Conservation (phyloP, 2,113 vertebrate species). For the Paracanthobrama guichenoti region DNA sequence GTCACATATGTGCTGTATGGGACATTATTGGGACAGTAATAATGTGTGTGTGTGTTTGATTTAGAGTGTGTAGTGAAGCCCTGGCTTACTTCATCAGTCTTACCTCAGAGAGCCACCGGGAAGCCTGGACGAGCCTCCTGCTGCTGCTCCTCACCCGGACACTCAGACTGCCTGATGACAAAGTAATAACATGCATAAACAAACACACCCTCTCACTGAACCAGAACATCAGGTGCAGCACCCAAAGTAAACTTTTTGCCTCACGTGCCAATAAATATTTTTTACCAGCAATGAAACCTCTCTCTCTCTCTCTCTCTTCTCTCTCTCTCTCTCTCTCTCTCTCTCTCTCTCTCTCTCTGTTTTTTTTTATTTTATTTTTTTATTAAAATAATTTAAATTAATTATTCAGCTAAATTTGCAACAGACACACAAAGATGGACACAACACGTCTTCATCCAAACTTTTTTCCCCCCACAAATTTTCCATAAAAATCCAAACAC, state of each 20-base stretch:
- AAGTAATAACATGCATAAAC: constrained; percentile 75
- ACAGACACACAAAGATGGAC: too few relatives aligned
- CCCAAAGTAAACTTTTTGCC: background rate
- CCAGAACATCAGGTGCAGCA: background rate
- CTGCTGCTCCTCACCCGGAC: constrained; percentile 94
- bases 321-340: too few relatives aligned
- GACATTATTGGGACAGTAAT: background rate
- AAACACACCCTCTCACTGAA: constrained; percentile 12
- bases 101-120: constrained; percentile 96
- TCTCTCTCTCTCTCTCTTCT: too few relatives aligned
- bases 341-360: too few relatives aligned
- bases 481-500: too few relatives aligned
- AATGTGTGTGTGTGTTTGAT: background rate
- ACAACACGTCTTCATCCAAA: too few relatives aligned
- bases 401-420: too few relatives aligned
- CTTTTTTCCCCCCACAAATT: too few relatives aligned
- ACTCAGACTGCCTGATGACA: constrained; percentile 87
- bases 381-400: too few relatives aligned
- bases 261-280: background rate
- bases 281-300: background rate
- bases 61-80: constrained; percentile 90
- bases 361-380: too few relatives aligned
- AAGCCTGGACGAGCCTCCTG: constrained; percentile 95
- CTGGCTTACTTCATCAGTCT: constrained; percentile 94
- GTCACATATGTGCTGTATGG: background rate